Percentiles rank a stretch among this genome's conserved stretches.
phyloP scores from a whole-genome alignment of 2,113 vertebrate genomes.

The Ahaetulla prasina region DNA sequence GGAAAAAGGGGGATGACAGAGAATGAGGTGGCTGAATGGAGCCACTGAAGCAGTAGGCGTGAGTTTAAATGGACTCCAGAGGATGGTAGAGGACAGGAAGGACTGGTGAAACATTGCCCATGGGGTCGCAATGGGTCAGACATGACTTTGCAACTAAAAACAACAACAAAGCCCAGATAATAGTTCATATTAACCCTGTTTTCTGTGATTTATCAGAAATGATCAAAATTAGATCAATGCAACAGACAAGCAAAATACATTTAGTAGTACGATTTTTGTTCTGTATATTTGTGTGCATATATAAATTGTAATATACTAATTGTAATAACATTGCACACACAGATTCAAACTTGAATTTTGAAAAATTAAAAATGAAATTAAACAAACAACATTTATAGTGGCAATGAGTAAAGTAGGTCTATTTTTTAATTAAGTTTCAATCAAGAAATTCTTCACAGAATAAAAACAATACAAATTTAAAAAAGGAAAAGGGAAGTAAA shows the following conservation, averaged over 20 bases:
- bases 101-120: too few relatives aligned
- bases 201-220: neutral
- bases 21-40: too few relatives aligned
- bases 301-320: neutral
- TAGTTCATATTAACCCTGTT: neutral
- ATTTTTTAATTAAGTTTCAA: neutral
- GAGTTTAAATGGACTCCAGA: too few relatives aligned
- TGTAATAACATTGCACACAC: neutral
- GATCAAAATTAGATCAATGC: neutral
- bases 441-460: neutral
- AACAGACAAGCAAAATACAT: neutral
- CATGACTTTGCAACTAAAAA: too few relatives aligned
- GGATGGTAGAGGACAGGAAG: too few relatives aligned
- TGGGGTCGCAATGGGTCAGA: too few relatives aligned
- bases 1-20: too few relatives aligned
- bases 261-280: neutral
- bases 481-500: neutral
- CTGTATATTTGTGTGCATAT: neutral
- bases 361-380: neutral
- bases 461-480: neutral
- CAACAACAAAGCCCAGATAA: neutral
- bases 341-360: neutral
- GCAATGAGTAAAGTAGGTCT: neutral
- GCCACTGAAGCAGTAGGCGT: too few relatives aligned
- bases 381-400: neutral